Conservation (phyloP, 2,113 vertebrate genomes). For the Peromyscus californicus region DNA sequence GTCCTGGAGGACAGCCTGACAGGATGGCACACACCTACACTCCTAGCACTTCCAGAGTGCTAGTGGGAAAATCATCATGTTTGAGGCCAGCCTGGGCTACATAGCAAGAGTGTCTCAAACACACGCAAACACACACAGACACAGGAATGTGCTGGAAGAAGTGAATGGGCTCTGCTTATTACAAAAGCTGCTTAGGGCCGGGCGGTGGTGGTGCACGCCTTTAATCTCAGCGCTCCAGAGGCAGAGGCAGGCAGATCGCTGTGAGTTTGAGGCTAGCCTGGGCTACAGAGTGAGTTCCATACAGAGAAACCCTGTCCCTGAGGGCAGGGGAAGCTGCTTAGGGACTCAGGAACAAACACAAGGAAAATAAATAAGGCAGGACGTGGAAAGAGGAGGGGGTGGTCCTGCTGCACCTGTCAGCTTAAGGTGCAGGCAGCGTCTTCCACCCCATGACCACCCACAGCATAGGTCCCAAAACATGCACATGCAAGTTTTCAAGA, state of each 20-base stretch:
- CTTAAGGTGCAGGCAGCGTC: not conserved
- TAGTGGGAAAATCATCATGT: not conserved
- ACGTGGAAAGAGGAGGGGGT: no score
- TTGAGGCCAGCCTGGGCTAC: not conserved
- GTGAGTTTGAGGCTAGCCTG: not conserved
- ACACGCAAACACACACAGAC: not conserved
- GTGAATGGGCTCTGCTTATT: not conserved
- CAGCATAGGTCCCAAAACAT: conserved; percentile 29
- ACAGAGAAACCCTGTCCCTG: not conserved
- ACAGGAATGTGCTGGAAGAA: not conserved
- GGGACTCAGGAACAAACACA: not conserved
- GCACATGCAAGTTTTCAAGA: not conserved
- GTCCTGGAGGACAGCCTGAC: not conserved
- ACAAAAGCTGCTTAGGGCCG: not conserved
- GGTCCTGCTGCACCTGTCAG: not conserved
- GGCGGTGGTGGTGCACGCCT: not conserved
- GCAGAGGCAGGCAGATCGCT: not conserved
- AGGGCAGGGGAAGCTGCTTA: not conserved
- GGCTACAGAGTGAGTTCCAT: not conserved
- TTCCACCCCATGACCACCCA: not conserved
- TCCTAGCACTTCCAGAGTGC: not conserved
- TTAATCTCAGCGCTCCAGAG: not conserved
- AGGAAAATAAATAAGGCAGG: not conserved
- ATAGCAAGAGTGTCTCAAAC: not conserved
- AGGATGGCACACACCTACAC: not conserved